Conservation (phyloP, 2,888 invertebrate species). For the Eulithis prunata region DNA sequence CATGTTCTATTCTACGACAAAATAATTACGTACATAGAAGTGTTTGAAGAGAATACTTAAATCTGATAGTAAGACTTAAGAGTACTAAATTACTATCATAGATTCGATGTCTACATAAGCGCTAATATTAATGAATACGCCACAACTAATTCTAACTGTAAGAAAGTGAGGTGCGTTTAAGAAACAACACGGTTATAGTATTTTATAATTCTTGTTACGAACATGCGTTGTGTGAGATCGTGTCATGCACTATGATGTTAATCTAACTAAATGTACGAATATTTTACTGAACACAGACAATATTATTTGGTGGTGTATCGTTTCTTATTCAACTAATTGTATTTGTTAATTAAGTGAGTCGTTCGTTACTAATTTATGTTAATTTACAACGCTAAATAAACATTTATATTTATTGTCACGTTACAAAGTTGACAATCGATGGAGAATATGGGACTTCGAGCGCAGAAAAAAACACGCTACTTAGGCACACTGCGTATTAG, state of each 20-base stretch:
- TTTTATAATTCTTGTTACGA: conserved; percentile 10
- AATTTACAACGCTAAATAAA: conserved; percentile 36
- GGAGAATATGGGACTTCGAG: conserved; percentile 25
- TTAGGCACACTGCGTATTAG: too few relatives aligned
- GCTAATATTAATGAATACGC: conserved; percentile 53
- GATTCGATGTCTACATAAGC: conserved; percentile 63
- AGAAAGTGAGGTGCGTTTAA: conserved; percentile 56
- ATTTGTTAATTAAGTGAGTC: conserved; percentile 19
- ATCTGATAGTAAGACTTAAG: conserved; percentile 50
- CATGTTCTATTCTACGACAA: conserved; percentile 84
- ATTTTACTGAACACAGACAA: conserved; percentile 74
- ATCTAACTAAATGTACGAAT: conserved; percentile 42
- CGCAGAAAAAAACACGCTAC: conserved; percentile 16
- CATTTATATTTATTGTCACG: conserved; percentile 64
- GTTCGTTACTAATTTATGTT: conserved; percentile 14
- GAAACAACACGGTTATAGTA: conserved; percentile 38
- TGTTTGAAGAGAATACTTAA: conserved; percentile 52
- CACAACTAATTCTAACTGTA: conserved; percentile 40
- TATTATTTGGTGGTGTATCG: conserved; percentile 73
- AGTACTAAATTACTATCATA: conserved; percentile 35
- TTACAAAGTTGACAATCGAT: conserved; percentile 49
- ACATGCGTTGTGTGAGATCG: conserved; percentile 32
- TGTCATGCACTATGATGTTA: conserved; percentile 41
- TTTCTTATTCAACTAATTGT: conserved; percentile 47
- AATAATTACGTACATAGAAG: conserved; percentile 55